Base-by-base conservation (phyloP, 1,140 invertebrate genomes). In the Solenopsis invicta region DNA sequence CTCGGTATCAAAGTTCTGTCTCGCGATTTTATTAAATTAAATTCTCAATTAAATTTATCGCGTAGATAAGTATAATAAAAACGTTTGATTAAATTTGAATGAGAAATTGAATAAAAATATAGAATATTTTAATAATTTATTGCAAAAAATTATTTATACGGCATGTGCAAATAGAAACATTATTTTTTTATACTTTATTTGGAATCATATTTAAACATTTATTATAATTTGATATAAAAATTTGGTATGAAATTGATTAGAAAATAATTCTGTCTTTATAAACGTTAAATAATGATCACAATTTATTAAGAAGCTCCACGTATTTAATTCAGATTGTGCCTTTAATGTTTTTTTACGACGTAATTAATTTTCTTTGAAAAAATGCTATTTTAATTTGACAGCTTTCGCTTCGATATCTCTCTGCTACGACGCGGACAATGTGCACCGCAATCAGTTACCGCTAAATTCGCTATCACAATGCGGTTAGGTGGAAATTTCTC, bases 381-480 rank as follows among this genome's bases (percentile, higher is more conserved):
- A 61, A 84, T 84, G 8, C 13, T 18, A 16, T 75, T 75, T 84
- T 8, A 61, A 1, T 21, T 18, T 3, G 54, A 37, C 37, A 37
- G 9, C 16, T 45, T 29, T 41, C n/a, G 1, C 4, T 45, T 45
- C 41, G 8, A 77, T n/a, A 52, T 34, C 12, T 52, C 29, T 34
- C 29, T 18, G 18, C 16, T 37, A 45, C 13, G 29, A 48, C 9
- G 54, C 5, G n/a, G 24, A 50, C 78, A 21, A 66, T 34, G 56
- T 72, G 48, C 61, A 56, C 80, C 67, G 69, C 80, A 74, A 84
- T 84, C 69, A 84, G 41, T 62, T 54, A 84, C 24, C 4, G 41
- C 41, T 62, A 50, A 84, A 84, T 84, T 84, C 41, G 41, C 54
- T 24, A 84, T 84, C 80, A 59, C 78, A 72, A 84, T 50, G 69